Base-by-base conservation (phyloP, 2,113 vertebrate species). In the Engystomops pustulosus region DNA sequence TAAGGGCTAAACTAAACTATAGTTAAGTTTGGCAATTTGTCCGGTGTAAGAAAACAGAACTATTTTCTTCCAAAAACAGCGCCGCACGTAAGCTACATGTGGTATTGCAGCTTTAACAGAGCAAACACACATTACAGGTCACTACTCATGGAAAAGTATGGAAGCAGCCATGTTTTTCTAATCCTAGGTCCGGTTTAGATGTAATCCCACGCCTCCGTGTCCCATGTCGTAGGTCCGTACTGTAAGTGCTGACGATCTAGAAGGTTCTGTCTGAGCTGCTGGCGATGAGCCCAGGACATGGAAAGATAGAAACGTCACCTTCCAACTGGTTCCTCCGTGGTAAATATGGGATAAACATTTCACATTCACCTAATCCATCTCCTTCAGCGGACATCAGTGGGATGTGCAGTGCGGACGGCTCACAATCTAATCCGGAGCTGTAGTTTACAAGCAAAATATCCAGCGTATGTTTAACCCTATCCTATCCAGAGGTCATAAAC, bases 201-300 rank as follows among this genome's bases (percentile, higher is more conserved):
- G 20, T 9, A 25, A 58, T 58, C 53, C 53, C 53, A 58, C 2
- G 12, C 27, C 62, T 32, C 17, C 20, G 30, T 34, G 62, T 65
- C 27, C 32, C 6, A 30, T n/a, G n/a, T n/a, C n/a, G n/a, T n/a
- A n/a, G n/a, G n/a, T n/a, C 60, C 30, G 15, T 14, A 3, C 5
- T 30, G 58, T 17, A 23, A 74, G 71, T 30, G 44, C 71, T 49
- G 71, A 74, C 45, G 30, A 27, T 17, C 25, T 12, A 74, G 44
- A 74, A 1, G 27, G 18, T 49, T 30, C 44, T 51, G n/a, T n/a
- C 32, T 49, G 25, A 49, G 49, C 27, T 45, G 2, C 25, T 32
- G 27, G 71, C 71, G n/a, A 17, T 10, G 41, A 49, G 45, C 71
- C 71, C 71, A 51, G 71, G 45, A 74, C 44, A 49, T 49, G 25